Evolutionary conservation across 1,140 invertebrate species (phyloP).

Genomic region (Aricia agestis): DNA sequence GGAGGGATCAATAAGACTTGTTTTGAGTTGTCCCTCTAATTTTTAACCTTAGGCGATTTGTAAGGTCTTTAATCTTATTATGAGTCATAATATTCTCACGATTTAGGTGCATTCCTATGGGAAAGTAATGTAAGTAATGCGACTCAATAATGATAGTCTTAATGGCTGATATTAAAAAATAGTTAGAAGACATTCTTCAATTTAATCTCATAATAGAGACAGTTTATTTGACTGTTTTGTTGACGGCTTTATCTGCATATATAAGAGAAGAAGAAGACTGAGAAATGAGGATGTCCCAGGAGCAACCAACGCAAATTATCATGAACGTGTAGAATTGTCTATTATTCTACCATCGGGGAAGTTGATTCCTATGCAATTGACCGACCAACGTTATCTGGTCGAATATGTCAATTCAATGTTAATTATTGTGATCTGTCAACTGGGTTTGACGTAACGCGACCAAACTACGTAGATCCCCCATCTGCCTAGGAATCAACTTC

Average conservation of each 20-base stretch:
- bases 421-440: too few relatives aligned
- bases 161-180: conserved; percentile 13
- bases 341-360: too few relatives aligned
- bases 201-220: neutral
- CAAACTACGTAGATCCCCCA: too few relatives aligned
- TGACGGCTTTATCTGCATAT: neutral
- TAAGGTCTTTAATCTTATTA: conserved; percentile 5
- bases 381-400: too few relatives aligned
- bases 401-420: too few relatives aligned
- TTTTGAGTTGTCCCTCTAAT: conserved; percentile 10
- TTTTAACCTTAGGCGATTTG: conserved; percentile 6
- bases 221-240: neutral
- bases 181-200: neutral
- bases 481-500: too few relatives aligned
- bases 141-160: neutral
- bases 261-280: too few relatives aligned
- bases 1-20: neutral
- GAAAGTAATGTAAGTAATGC: conserved; percentile 13
- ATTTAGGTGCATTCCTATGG: neutral
- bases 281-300: too few relatives aligned
- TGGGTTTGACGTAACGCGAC: too few relatives aligned
- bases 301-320: too few relatives aligned
- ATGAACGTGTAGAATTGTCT: too few relatives aligned
- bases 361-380: too few relatives aligned
- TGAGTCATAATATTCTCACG: conserved; percentile 8